These are phyloP conservation scores for Herminia tarsipennalis DNA, from an alignment of 2,888 invertebrate genomes.

Conservation along the genomic window DNA sequence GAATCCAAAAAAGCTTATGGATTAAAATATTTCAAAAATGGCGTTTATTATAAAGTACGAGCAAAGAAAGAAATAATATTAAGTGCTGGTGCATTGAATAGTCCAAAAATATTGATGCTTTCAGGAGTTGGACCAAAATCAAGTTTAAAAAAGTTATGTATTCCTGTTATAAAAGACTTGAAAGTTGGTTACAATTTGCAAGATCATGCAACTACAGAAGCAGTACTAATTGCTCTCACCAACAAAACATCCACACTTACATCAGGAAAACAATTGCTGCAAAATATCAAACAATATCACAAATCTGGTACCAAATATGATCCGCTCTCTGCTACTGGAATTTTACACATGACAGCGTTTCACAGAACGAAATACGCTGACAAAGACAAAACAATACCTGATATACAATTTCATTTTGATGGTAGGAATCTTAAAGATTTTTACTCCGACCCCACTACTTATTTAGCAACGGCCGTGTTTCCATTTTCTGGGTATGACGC, in stretches of 20 bases:
- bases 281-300: slow-evolving; percentile 68
- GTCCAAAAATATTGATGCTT: slow-evolving; percentile 87
- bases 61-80: slow-evolving; percentile 86
- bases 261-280: slow-evolving; percentile 57
- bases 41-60: slow-evolving; percentile 42
- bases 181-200: slow-evolving; percentile 91
- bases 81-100: slow-evolving; percentile 85
- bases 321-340: slow-evolving; percentile 82
- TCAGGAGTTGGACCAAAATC: slow-evolving; percentile 87
- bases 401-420: slow-evolving; percentile 88
- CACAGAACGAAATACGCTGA: slow-evolving; percentile 83
- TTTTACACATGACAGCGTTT: slow-evolving; percentile 85
- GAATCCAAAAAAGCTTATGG: slow-evolving; percentile 57
- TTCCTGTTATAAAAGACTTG: slow-evolving; percentile 85
- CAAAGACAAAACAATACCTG: slow-evolving; percentile 81
- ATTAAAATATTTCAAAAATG: slow-evolving; percentile 57
- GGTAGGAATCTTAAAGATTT: slow-evolving; percentile 83
- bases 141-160: slow-evolving; percentile 74
- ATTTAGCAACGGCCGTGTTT: slow-evolving; percentile 67
- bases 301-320: slow-evolving; percentile 59
- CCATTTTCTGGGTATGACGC: slow-evolving; percentile 87
- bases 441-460: slow-evolving; percentile 81
- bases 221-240: slow-evolving; percentile 81
- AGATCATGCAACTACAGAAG: slow-evolving; percentile 87
- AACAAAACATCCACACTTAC: slow-evolving; percentile 80